Evolutionary conservation across 2,888 invertebrate genomes (phyloP), one percentile per base, ranked within the genome.

Genomic region (Phengaris arion): DNA sequence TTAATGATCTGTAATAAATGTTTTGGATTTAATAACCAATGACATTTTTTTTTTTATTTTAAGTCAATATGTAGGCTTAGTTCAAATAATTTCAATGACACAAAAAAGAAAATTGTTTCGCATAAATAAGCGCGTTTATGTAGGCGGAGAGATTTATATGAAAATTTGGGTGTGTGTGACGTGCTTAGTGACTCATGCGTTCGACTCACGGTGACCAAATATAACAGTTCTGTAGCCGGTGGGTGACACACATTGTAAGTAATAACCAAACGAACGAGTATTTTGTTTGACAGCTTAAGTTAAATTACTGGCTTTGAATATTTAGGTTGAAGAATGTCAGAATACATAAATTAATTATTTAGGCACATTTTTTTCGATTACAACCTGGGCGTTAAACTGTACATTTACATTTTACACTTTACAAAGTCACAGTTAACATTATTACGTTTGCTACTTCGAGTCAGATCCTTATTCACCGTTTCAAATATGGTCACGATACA

Each of bases 381-480:
- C 35, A 9, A 6, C 64, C 35, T 9, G 9, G 12, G 35, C 1
- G 12, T 12, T 10, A 12, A 52, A 52, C 64, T 64, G 13, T 64
- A 64, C 64, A 64, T 64, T 64, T 64, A 6, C 12, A 64, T 35
- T 59, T 22, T 45, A 64, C 64, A 64, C 64, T 64, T 45, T 64
- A n/a, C 45, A 46, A 46, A 69, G 48, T 69, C 46, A 70, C 70
- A 6, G 51, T 70, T 51, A 12, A 51, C 51, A 48, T 51, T 70
- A 70, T 70, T 70, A 45, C 64, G 64, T 64, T 35, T 45, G 64
- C 48, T 70, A 70, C n/a, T 69, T 48, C 69, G 5, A 48, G 51
- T 51, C 70, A 10, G 70, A 70, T 70, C 70, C 70, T 70, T 70
- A 70, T 70, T 70, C 70, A 70, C 48, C 70, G 22, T 70, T 70